Base-by-base conservation (phyloP, 1,140 invertebrate species). In the Drosophila cardini region DNA sequence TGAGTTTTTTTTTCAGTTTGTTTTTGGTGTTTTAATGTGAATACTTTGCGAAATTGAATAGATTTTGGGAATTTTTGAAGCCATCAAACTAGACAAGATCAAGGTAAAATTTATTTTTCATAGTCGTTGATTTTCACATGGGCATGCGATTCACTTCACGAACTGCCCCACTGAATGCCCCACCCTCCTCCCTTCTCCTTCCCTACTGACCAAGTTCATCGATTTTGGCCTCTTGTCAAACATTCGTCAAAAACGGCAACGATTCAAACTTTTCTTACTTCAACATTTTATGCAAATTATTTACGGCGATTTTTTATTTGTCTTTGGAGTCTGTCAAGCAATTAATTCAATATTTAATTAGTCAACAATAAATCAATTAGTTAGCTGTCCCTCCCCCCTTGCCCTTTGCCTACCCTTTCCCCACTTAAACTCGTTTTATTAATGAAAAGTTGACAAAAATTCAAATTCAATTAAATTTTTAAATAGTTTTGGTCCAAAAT, bases 321-420 rank as follows among this genome's bases (percentile, higher is more conserved):
- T 3, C 21, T 26, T 68, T 68, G 52, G 58, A 46, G 60, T 43
- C 63, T 74, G 63, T 82, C 76, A 72, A 83, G 69, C 84, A 87
- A 87, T 87, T 84, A 87, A 89, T 89, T 89, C 80, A 89, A 87
- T 87, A 89, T 89, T 87, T 87, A 87, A 87, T 87, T 87, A 87
- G 84, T 83, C 73, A 87, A 87, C 84, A 87, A 84, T 89, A 87
- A 87, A 87, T 89, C 84, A 87, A 87, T 87, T 87, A 89, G 83
- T 87, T 70, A 69, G 69, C 60, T 65, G 60, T 67, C 52, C 18
- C 42, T 26, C 38, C 15, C 36, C 10, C 2, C 45, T n/a, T 45
- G 8, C 36, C 56, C 21, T 26, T 26, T 16, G 15, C 57, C 43
- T 42, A 10, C n/a, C 50, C 16, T 18, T 60, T 48, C 45, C 68